A percentile compares a stretch with the other conserved stretches of the same genome.
Conservation (phyloP, 2,888 invertebrate genomes). For the Stenodera caucasica region DNA sequence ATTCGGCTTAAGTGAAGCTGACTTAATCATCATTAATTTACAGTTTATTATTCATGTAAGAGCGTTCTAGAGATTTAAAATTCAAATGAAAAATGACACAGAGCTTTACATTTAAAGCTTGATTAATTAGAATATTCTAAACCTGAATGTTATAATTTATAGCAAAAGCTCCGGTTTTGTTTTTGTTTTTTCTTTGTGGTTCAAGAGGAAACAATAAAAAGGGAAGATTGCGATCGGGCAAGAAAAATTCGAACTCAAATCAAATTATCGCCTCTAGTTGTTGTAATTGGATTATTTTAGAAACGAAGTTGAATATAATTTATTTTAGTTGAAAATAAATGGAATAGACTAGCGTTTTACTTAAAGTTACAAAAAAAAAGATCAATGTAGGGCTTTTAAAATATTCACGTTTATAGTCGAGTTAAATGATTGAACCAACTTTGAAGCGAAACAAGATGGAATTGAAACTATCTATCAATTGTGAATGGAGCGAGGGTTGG, state of each 20-base stretch:
- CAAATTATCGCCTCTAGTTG: not conserved
- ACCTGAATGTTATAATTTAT: too few species aligned
- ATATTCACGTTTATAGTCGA: not conserved
- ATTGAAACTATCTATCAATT: not conserved
- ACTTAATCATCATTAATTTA: not conserved
- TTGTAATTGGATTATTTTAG: not conserved
- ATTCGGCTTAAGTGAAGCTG: not conserved
- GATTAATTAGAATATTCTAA: too few species aligned
- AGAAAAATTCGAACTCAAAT: not conserved
- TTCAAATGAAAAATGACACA: not conserved
- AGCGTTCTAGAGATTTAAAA: not conserved
- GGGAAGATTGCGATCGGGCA: too few species aligned
- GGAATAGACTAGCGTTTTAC: not conserved
- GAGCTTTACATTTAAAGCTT: too few species aligned
- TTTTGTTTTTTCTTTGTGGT: not conserved
- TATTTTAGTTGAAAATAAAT: not conserved
- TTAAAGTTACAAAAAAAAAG: not conserved
- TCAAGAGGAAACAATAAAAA: too few species aligned
- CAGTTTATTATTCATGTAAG: not conserved
- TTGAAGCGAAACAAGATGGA: not conserved
- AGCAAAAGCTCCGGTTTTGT: not conserved
- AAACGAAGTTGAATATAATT: not conserved
- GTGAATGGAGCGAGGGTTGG: not conserved
- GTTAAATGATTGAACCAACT: not conserved
- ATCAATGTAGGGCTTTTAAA: not conserved